Evolutionary conservation across 1,140 invertebrate species (phyloP).

Genomic region (Bombus cullumanus): DNA sequence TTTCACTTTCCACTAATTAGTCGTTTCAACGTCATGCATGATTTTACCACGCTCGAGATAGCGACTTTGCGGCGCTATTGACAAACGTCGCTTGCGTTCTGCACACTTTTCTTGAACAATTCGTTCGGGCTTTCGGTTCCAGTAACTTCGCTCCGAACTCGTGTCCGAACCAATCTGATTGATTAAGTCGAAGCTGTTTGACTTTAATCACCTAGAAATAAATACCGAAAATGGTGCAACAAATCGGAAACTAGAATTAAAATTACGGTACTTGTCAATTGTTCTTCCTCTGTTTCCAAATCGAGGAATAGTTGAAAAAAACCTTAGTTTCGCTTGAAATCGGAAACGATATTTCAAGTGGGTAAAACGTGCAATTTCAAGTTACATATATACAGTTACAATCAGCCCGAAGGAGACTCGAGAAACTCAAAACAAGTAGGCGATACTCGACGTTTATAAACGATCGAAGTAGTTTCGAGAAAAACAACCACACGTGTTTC

Average conservation of each 20-base stretch:
- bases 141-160: no score
- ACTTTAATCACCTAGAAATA: background rate
- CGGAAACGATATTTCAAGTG: background rate
- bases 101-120: background rate
- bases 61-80: background rate
- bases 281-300: no score
- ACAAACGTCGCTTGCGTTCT: background rate
- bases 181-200: background rate
- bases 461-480: background rate
- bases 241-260: background rate
- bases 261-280: background rate
- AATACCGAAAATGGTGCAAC: background rate
- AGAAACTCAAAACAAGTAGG: background rate
- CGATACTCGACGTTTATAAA: no score
- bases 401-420: no score
- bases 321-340: background rate
- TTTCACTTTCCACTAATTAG: conserved; percentile 4
- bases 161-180: background rate
- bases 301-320: no score
- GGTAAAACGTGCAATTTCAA: no score
- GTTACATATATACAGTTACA: no score
- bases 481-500: background rate
- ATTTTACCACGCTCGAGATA: background rate
- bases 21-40: background rate
- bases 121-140: background rate